Evolutionary conservation across 2,888 invertebrate species (phyloP).

Genomic region (Xestoiulus laeticollis): DNA sequence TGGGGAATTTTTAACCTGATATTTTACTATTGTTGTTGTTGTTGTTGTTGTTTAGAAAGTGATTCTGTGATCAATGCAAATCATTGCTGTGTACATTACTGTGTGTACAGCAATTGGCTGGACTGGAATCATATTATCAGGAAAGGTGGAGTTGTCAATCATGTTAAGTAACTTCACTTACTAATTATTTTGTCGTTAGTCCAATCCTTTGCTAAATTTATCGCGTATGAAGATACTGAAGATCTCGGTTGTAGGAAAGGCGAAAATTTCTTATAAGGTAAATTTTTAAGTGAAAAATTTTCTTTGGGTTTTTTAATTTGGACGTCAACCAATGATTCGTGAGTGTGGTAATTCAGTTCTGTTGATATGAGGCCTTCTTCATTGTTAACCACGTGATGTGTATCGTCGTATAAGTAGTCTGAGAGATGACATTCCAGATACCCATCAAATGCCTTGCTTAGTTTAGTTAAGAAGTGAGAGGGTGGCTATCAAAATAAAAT

Average conservation of each 20-base stretch:
- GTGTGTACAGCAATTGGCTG: too few species aligned
- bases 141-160: not conserved
- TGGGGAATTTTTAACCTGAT: too few species aligned
- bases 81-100: too few species aligned
- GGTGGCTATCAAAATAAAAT: conserved; percentile 28
- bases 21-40: too few species aligned
- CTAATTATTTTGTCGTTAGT: conserved; percentile 34
- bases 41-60: too few species aligned
- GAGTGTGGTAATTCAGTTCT: not conserved
- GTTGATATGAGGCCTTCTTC: conserved; percentile 39
- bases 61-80: too few species aligned
- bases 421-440: conserved; percentile 40
- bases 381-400: not conserved
- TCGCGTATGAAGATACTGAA: not conserved
- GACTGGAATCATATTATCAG: too few species aligned
- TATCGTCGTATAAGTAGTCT: conserved; percentile 27
- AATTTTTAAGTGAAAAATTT: not conserved
- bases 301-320: conserved; percentile 16
- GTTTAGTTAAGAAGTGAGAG: not conserved
- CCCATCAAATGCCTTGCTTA: conserved; percentile 36
- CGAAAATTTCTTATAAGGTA: not conserved
- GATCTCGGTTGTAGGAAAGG: conserved; percentile 35
- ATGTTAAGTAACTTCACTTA: conserved; percentile 5
- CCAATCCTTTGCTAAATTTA: not conserved
- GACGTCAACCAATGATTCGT: conserved; percentile 30